Evolutionary conservation across 2,113 vertebrate genomes (phyloP).

Genomic region (Piaya cayana): DNA sequence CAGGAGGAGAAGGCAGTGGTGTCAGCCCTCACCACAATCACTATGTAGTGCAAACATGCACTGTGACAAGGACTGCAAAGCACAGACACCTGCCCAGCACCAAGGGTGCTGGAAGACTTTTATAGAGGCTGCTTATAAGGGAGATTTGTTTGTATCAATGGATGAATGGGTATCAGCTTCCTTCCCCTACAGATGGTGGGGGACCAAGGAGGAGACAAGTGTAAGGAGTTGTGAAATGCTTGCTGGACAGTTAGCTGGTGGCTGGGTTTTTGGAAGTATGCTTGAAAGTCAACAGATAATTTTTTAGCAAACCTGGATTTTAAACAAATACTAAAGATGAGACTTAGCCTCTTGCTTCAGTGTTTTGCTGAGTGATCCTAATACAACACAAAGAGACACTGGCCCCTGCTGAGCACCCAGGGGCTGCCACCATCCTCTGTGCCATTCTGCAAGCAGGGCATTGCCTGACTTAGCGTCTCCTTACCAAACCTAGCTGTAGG

Average conservation of each 20-base stretch:
- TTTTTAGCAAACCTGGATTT: neutral
- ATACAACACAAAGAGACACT: neutral
- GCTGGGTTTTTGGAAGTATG: neutral
- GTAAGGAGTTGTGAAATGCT: neutral
- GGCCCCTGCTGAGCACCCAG: neutral
- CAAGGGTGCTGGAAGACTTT: neutral
- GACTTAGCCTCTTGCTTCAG: neutral
- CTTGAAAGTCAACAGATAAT: neutral
- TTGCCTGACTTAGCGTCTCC: neutral
- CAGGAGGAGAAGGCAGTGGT: neutral
- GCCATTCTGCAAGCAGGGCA: accelerated
- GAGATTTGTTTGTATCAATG: neutral
- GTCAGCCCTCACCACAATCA: neutral
- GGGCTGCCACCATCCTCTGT: neutral
- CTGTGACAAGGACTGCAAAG: accelerated
- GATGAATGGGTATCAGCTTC: neutral
- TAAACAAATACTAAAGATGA: neutral
- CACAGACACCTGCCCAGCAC: accelerated
- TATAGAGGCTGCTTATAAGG: neutral
- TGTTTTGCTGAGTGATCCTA: neutral
- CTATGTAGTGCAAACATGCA: neutral
- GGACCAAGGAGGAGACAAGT: neutral
- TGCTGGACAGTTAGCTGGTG: no score
- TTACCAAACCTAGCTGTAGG: neutral
- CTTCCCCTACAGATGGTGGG: accelerated